A percentile compares a stretch with the other conserved stretches of the same genome.
Conservation (phyloP, 2,797 vertebrate genomes). For the Erethizon dorsatum region DNA sequence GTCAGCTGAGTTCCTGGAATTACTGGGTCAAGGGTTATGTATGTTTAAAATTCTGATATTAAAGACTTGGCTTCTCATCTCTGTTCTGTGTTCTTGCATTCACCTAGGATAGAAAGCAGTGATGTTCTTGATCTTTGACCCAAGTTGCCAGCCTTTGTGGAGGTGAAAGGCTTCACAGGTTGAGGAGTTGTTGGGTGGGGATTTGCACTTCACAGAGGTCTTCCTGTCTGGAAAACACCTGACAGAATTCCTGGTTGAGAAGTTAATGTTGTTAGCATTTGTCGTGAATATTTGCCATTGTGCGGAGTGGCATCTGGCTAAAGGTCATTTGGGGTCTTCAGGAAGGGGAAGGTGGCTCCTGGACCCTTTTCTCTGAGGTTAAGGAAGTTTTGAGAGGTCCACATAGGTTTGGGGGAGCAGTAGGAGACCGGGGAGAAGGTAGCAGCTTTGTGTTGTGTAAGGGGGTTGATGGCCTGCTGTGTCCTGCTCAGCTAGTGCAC, state of each 20-base stretch:
- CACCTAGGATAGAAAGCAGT: neutral
- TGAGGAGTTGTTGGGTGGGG: neutral
- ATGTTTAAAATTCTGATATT: neutral
- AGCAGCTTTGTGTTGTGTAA: constrained; percentile 4
- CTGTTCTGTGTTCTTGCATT: neutral
- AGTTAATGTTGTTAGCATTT: constrained; percentile 10
- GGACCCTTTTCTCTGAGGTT: neutral
- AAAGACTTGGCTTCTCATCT: neutral
- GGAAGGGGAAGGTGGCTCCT: neutral
- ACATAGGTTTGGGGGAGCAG: neutral
- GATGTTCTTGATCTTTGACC: neutral
- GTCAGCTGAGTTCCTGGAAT: neutral
- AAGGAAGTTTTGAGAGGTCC: neutral
- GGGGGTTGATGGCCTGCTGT: neutral
- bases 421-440: neutral
- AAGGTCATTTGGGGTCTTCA: neutral
- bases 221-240: constrained; percentile 29
- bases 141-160: neutral
- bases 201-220: constrained; percentile 25
- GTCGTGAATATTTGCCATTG: neutral
- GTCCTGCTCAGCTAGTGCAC: neutral
- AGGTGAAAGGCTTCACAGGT: neutral
- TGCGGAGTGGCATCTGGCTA: neutral
- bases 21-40: neutral
- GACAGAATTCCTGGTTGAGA: neutral